These are phyloP conservation scores for Trichonephila clavipes DNA, from an alignment of 1,140 invertebrate genomes.

Conservation along the genomic window DNA sequence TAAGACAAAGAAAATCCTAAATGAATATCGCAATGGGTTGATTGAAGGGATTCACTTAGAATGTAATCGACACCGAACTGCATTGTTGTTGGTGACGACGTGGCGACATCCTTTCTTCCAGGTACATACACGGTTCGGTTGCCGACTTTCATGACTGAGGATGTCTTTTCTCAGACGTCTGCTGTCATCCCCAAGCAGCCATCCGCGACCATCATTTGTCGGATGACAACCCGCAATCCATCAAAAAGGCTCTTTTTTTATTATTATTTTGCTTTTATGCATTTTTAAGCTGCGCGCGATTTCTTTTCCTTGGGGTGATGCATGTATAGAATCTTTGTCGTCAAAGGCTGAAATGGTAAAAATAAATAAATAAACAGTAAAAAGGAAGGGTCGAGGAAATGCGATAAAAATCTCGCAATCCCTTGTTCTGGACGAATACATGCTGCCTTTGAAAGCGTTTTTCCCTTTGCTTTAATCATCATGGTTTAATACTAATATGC, in stretches of 20 bases:
- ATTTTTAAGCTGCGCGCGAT: conserved; percentile 39
- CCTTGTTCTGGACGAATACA: conserved; percentile 4
- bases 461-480: not conserved
- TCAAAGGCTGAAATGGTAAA: not conserved
- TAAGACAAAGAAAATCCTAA: no score
- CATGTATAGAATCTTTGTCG: conserved; percentile 12
- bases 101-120: conserved; percentile 33
- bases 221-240: conserved; percentile 69
- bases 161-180: conserved; percentile 41
- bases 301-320: not conserved
- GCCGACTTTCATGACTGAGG: not conserved
- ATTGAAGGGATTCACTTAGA: not conserved
- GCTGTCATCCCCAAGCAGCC: conserved; percentile 31
- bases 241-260: conserved; percentile 44
- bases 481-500: not conserved
- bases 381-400: not conserved
- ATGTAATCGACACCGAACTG: not conserved
- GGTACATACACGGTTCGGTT: conserved; percentile 1
- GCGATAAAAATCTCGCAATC: not conserved
- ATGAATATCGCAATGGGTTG: not conserved
- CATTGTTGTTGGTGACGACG: not conserved
- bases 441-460: not conserved
- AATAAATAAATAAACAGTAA: not conserved
- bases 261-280: not conserved
- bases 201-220: conserved; percentile 63